Conservation (phyloP, 2,113 vertebrate species). For the Malaclemys terrapin region DNA sequence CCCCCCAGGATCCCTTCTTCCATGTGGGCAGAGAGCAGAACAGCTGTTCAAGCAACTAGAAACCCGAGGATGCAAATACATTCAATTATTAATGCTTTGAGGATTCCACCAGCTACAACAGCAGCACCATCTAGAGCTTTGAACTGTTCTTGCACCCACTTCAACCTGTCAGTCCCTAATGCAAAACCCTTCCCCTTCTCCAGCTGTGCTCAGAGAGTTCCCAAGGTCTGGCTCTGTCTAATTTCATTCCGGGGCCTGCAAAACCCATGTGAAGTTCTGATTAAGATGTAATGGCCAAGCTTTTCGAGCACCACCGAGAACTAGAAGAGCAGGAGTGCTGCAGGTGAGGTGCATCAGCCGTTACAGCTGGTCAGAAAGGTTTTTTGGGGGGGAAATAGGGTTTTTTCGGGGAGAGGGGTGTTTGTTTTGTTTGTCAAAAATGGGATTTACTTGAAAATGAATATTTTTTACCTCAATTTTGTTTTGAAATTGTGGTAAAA, state of each 20-base stretch:
- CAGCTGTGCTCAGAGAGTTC: background rate
- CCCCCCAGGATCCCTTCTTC: background rate
- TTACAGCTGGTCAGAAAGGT: rapidly evolving
- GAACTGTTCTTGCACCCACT: background rate
- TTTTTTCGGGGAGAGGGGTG: background rate
- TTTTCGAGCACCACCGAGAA: background rate
- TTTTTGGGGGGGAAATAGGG: background rate
- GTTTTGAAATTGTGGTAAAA: background rate
- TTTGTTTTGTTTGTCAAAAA: background rate
- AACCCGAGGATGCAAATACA: background rate
- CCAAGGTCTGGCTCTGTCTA: background rate
- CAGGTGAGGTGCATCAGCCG: background rate
- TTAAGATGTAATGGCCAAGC: background rate
- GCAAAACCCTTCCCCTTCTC: rapidly evolving
- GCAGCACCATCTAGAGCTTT: background rate
- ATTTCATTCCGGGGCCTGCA: too few species aligned
- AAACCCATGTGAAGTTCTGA: background rate
- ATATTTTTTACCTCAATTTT: background rate
- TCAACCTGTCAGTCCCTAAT: rapidly evolving
- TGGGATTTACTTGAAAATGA: background rate
- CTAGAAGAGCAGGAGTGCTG: background rate
- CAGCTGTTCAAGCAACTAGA: rapidly evolving
- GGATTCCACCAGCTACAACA: background rate
- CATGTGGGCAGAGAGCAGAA: rapidly evolving
- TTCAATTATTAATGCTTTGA: background rate